Conservation (phyloP, 2,888 invertebrate species). For the Apotomis capreana region DNA sequence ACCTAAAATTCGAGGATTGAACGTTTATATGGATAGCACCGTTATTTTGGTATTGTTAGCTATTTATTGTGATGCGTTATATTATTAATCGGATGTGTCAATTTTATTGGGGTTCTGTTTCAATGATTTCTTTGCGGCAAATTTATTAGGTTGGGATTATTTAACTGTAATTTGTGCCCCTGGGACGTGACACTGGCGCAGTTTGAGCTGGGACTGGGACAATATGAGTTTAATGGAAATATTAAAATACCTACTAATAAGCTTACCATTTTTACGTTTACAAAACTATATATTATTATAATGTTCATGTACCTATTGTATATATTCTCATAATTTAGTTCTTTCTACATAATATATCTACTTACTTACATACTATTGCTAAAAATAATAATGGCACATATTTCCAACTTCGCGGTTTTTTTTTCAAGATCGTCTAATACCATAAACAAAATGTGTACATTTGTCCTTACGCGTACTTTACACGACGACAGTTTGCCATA, state of each 20-base stretch:
- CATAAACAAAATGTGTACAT: background rate
- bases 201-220: conserved; percentile 1
- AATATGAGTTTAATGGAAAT: conserved; percentile 1
- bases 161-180: conserved; percentile 17
- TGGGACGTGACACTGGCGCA: background rate
- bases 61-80: conserved; percentile 52
- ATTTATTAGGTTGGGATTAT: conserved; percentile 29
- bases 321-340: too few species aligned
- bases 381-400: too few species aligned
- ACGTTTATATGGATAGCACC: conserved; percentile 32
- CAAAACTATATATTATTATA: too few species aligned
- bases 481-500: background rate
- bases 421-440: background rate
- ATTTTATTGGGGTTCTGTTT: conserved; percentile 58
- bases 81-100: conserved; percentile 64
- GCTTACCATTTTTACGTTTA: too few species aligned
- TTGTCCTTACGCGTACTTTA: background rate
- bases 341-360: too few species aligned
- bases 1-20: conserved; percentile 45
- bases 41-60: conserved; percentile 20
- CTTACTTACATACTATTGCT: too few species aligned
- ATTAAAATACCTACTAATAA: background rate
- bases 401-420: conserved; percentile 1
- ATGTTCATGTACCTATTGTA: too few species aligned
- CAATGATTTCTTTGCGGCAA: conserved; percentile 42